Conservation (phyloP, 1,140 invertebrate species). For the Musca domestica region DNA sequence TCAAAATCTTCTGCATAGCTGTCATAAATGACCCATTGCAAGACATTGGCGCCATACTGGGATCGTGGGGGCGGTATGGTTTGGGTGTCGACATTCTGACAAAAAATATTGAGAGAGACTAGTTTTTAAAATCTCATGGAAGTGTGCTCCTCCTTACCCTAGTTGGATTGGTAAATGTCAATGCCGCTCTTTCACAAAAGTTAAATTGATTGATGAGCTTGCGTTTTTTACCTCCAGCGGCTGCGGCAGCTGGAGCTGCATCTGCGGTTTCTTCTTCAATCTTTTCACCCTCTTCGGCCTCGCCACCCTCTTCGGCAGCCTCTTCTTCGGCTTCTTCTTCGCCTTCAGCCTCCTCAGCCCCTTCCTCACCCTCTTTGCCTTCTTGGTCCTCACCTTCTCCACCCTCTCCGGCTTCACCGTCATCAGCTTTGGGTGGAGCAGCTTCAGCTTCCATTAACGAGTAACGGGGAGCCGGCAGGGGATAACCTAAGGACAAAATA, state of each 20-base stretch:
- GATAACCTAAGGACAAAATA: conserved; percentile 26
- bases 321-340: conserved; percentile 55
- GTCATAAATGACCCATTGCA: conserved; percentile 90
- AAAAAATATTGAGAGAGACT: too few species aligned
- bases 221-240: conserved; percentile 39
- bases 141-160: conserved; percentile 58
- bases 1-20: conserved; percentile 77
- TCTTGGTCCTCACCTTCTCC: conserved; percentile 36
- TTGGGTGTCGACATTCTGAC: conserved; percentile 68
- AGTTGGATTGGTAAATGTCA: conserved; percentile 78
- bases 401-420: conserved; percentile 20
- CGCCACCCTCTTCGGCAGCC: too few species aligned
- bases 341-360: conserved; percentile 51
- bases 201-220: conserved; percentile 93
- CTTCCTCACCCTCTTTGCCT: conserved; percentile 30
- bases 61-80: conserved; percentile 82
- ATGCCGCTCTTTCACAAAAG: conserved; percentile 84
- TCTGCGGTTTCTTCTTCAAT: conserved; percentile 39
- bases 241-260: conserved; percentile 2
- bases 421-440: conserved; percentile 27
- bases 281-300: conserved; percentile 53
- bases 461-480: conserved; percentile 42
- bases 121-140: too few species aligned
- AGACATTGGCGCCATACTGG: conserved; percentile 71
- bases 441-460: conserved; percentile 37